phyloP scores from a whole-genome alignment of 2,113 vertebrate genomes.

The Cryptotis parvus region DNA sequence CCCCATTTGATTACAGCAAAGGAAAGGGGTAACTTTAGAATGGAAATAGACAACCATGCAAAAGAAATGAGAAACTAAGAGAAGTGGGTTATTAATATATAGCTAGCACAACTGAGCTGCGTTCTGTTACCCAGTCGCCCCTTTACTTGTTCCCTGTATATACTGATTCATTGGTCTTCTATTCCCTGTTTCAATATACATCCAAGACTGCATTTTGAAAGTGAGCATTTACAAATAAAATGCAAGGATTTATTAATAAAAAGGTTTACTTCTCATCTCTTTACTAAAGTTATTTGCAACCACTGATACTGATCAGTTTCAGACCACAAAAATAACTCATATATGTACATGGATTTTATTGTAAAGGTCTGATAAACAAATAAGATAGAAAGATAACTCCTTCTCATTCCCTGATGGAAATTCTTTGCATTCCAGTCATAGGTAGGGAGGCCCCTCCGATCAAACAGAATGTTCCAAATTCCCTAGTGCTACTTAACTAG shows the following conservation, averaged over 20 bases:
- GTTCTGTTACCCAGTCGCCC: neutral
- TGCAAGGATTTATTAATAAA: neutral
- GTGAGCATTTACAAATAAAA: neutral
- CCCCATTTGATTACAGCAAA: neutral
- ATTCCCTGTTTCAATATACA: neutral
- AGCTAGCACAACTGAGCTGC: neutral
- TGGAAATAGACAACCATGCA: constrained; percentile 7
- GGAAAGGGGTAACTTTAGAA: constrained; percentile 34
- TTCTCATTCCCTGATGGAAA: neutral
- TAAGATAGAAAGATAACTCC: neutral
- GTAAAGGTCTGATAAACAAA: constrained; percentile 45
- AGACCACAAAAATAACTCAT: neutral
- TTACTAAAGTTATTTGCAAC: neutral
- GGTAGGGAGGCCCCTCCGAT: constrained; percentile 1
- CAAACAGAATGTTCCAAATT: neutral
- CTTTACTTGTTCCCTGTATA: neutral
- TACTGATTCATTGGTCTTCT: neutral
- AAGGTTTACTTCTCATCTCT: neutral
- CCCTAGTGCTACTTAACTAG: constrained; percentile 46
- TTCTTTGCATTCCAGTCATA: constrained; percentile 41
- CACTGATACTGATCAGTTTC: neutral
- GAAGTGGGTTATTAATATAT: neutral
- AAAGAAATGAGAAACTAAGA: neutral
- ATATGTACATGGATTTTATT: neutral
- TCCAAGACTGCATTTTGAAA: constrained; percentile 1